These are phyloP conservation scores for Apistogramma diplotaenia DNA, from an alignment of 2,113 vertebrate genomes.

Conservation along the genomic window DNA sequence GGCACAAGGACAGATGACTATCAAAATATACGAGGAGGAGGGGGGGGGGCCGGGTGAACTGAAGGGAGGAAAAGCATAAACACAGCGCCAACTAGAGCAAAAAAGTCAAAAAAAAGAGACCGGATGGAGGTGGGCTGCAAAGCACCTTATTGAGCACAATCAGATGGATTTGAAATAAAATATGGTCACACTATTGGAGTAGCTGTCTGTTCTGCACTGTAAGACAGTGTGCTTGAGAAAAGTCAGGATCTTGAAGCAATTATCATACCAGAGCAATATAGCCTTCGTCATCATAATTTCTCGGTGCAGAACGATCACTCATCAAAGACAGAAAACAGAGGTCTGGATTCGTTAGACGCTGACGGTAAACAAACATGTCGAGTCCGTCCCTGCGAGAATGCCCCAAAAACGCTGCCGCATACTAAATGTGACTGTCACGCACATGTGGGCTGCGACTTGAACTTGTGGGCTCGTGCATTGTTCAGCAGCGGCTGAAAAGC, in stretches of 20 bases:
- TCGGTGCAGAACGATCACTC: neutral
- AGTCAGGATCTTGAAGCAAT: constrained; percentile 52
- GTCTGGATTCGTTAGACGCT: constrained; percentile 17
- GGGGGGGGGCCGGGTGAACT: too few relatives aligned
- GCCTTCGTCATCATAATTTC: constrained; percentile 29
- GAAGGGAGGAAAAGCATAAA: too few relatives aligned
- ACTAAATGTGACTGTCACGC: constrained; percentile 4
- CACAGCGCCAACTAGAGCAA: too few relatives aligned
- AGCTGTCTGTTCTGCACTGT: neutral
- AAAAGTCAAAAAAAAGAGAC: too few relatives aligned
- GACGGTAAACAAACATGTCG: constrained; percentile 45
- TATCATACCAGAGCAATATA: constrained; percentile 25
- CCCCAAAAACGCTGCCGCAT: constrained; percentile 7
- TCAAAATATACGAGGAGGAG: too few relatives aligned
- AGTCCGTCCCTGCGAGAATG: constrained; percentile 1
- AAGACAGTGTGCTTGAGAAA: neutral
- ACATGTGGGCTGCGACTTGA: constrained; percentile 29
- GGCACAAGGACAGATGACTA: too few relatives aligned
- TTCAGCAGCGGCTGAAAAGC: neutral
- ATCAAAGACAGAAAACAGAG: constrained; percentile 29
- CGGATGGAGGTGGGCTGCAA: too few relatives aligned
- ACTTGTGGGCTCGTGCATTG: neutral
- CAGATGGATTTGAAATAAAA: neutral
- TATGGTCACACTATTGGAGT: neutral
- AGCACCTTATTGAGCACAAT: neutral